phyloP scores from a whole-genome alignment of 2,888 invertebrate species.

The Oithona nana region DNA sequence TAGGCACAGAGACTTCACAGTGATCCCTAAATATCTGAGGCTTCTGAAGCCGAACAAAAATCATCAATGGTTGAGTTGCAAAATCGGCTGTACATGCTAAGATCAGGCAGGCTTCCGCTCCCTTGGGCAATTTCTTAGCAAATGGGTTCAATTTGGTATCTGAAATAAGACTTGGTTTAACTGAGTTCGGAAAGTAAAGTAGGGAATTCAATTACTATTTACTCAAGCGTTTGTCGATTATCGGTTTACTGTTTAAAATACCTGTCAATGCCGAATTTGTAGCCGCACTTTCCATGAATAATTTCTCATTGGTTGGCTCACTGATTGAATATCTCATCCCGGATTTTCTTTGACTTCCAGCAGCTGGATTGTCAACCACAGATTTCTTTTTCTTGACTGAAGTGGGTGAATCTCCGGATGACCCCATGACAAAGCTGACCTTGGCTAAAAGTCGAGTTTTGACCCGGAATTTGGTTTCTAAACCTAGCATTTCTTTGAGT shows the following conservation, averaged over 20 bases:
- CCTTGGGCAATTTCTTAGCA: constrained; percentile 35
- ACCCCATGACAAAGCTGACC: neutral
- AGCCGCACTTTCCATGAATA: neutral
- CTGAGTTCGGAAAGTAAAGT: neutral
- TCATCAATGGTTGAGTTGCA: constrained; percentile 33
- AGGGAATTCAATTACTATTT: neutral
- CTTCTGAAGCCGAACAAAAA: constrained; percentile 34
- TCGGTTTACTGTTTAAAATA: neutral
- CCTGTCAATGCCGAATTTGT: neutral
- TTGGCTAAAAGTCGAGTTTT: neutral
- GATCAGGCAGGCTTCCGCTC: constrained; percentile 37
- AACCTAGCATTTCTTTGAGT: neutral
- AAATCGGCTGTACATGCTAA: constrained; percentile 37
- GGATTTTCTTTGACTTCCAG: neutral
- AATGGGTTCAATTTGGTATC: constrained; percentile 23
- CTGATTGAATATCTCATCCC: neutral
- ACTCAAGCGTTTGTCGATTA: too few species aligned
- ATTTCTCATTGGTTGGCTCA: neutral
- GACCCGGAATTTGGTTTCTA: neutral
- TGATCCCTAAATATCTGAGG: constrained; percentile 34
- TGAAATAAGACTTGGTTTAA: constrained; percentile 11
- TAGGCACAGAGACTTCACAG: constrained; percentile 36
- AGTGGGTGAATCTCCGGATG: too few species aligned
- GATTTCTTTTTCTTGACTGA: neutral
- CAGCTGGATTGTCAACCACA: too few species aligned